A percentile compares a stretch with the other conserved stretches of the same genome.
These are phyloP conservation scores for Limnephilus rhombicus DNA, from an alignment of 2,888 invertebrate species.

Conservation along the genomic window DNA sequence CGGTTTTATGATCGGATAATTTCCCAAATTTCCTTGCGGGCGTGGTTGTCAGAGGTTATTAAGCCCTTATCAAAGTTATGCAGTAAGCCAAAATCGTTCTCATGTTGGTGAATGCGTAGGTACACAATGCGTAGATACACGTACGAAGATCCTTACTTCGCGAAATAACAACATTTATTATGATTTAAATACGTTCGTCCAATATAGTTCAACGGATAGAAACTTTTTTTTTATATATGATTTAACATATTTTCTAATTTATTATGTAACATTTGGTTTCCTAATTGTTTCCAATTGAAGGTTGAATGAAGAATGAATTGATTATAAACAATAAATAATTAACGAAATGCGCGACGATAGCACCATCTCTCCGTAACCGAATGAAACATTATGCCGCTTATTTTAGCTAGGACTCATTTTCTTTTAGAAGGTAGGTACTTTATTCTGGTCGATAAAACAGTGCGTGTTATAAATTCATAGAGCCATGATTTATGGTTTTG, in stretches of 20 bases:
- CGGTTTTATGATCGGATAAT: constrained; percentile 18
- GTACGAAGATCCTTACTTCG: neutral
- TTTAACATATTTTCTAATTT: too few species aligned
- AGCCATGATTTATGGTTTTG: neutral
- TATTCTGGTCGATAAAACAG: constrained; percentile 50
- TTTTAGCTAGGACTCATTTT: constrained; percentile 41
- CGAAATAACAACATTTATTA: neutral
- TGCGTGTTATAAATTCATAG: constrained; percentile 12
- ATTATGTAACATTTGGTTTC: too few species aligned
- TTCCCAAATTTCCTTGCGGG: constrained; percentile 28
- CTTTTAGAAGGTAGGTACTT: constrained; percentile 26
- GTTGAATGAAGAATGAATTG: neutral
- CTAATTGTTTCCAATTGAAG: too few species aligned
- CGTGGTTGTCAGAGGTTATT: neutral
- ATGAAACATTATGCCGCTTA: constrained; percentile 24
- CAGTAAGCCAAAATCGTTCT: constrained; percentile 14
- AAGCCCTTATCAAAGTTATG: constrained; percentile 12
- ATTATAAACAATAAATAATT: neutral
- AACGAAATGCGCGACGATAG: neutral
- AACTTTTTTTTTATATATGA: too few species aligned
- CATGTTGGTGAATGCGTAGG: neutral
- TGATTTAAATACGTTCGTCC: too few species aligned
- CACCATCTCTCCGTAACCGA: constrained; percentile 47
- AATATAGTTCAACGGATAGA: too few species aligned
- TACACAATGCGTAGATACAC: neutral